These are phyloP conservation scores for Drosophila subobscura DNA, from an alignment of 1,140 invertebrate species.

Conservation along the genomic window DNA sequence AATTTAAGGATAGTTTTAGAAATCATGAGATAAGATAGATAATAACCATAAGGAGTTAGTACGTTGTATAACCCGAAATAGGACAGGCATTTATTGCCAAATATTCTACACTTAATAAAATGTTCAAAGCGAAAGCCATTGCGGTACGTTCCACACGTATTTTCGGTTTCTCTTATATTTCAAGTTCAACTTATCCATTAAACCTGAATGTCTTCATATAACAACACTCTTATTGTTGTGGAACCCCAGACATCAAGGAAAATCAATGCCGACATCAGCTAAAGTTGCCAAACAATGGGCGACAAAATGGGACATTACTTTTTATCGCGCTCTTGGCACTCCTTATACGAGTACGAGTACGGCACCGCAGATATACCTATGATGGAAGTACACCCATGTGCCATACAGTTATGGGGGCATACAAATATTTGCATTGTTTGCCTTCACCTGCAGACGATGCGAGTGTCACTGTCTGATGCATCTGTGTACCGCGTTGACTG, in stretches of 20 bases:
- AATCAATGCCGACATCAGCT: conserved; percentile 40
- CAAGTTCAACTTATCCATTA: background rate
- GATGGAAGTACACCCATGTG: conserved; percentile 1
- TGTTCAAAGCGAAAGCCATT: no score
- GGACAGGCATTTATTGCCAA: no score
- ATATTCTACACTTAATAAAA: no score
- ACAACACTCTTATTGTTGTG: conserved; percentile 1
- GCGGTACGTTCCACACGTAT: no score
- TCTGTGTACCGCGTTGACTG: conserved; percentile 33
- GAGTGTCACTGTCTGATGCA: conserved; percentile 10
- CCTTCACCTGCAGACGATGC: conserved; percentile 58
- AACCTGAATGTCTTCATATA: background rate
- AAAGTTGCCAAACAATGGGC: conserved; percentile 35
- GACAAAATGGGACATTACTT: conserved; percentile 28
- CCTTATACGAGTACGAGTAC: conserved; percentile 5
- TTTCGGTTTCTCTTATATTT: no score
- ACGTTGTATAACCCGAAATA: no score
- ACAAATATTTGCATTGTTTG: conserved; percentile 46
- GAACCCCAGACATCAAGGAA: background rate
- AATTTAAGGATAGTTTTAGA: no score
- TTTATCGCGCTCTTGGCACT: conserved; percentile 29
- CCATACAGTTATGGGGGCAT: conserved; percentile 37
- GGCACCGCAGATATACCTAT: background rate
- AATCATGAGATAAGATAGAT: no score
- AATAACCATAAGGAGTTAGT: no score